Evolutionary conservation across 2,797 vertebrate genomes (phyloP).

Genomic region (Apogon talboti): DNA sequence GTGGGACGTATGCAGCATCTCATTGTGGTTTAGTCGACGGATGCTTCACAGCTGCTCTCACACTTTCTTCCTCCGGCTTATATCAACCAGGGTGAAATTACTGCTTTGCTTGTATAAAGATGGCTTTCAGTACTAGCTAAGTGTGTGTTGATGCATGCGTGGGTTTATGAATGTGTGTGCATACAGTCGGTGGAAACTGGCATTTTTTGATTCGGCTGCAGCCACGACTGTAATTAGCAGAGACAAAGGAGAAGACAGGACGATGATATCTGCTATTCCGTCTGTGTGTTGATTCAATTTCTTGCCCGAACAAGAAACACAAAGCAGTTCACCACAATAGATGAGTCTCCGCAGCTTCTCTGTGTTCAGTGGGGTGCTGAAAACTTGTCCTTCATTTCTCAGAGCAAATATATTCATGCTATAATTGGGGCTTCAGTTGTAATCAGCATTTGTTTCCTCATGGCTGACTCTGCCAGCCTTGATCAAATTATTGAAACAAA

Average conservation of each 20-base stretch:
- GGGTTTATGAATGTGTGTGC: neutral
- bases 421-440: conserved; percentile 29
- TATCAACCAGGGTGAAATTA: neutral
- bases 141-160: neutral
- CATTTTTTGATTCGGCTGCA: conserved; percentile 7
- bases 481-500: conserved; percentile 39
- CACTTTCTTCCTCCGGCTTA: neutral
- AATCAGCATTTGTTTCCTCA: conserved; percentile 43
- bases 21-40: conserved; percentile 10
- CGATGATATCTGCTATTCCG: neutral
- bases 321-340: neutral
- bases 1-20: neutral
- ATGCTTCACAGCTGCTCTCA: neutral
- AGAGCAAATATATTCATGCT: neutral
- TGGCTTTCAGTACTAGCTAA: neutral
- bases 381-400: neutral
- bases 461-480: conserved; percentile 33
- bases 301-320: conserved; percentile 15
- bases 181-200: neutral
- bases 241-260: conserved; percentile 11
- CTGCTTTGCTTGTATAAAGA: neutral
- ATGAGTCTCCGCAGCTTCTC: neutral
- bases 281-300: conserved; percentile 17
- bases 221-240: conserved; percentile 9
- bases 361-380: neutral